Base-by-base conservation (phyloP, 2,888 invertebrate species). In the Chloroclystis v-ata region DNA sequence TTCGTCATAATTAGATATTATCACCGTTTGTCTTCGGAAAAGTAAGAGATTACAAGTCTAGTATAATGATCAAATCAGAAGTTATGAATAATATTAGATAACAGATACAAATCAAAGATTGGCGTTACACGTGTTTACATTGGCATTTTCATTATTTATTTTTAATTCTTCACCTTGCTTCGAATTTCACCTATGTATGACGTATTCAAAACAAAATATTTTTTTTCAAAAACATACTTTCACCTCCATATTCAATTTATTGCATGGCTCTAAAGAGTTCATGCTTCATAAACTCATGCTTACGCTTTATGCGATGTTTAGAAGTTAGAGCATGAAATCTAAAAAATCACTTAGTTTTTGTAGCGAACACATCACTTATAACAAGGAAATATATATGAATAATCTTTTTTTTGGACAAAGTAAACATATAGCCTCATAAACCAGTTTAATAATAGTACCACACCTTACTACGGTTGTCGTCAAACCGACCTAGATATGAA, bases 211-310 rank as follows among this genome's bases (percentile, higher is more conserved):
- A 20, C 20, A 4, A 5, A 20, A 20, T 20, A 28, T 35, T 39
- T 14, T 8, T n/a, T 9, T 7, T 37, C 37, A 11, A 39, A 28
- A 20, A 47, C 20, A 30, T 28, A 33, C 26, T 5, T 5, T 20
- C 10, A 35, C 11, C 40, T 33, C 43, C 50, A 51, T 48, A 42
- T 42, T 41, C 51, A 56, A 55, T 47, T 28, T 10, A 37, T 30
- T 62, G 68, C 70, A 72, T 72, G 66, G 59, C 56, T 64, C 49
- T 60, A 14, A 49, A 39, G 49, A 59, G 50, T 61, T 60, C 57
- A 65, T 65, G 59, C 57, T 63, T 66, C 63, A 66, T 65, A 61
- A 49, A 53, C 59, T 49, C 60, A 65, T 65, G 78, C 78, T 75
- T 77, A 59, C 56, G 76, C 77, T 72, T 74, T 26, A 50, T 52